A percentile compares a stretch with the other conserved stretches of the same genome.
phyloP scores from a whole-genome alignment of 2,888 invertebrate genomes.

The Ophion ventricosus region DNA sequence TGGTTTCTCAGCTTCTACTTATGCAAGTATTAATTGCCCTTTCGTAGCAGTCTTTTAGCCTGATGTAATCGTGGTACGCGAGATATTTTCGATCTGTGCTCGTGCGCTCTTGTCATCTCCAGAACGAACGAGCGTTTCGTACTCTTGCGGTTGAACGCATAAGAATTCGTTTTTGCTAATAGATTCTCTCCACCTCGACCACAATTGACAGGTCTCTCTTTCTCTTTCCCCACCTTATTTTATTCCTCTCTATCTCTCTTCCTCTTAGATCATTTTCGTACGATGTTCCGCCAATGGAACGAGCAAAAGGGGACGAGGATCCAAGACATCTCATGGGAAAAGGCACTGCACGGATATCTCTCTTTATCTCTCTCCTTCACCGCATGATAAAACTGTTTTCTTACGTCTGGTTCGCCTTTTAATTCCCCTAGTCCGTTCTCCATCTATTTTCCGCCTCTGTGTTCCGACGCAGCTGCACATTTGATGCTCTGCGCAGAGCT shows the following conservation, averaged over 20 bases:
- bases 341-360: conserved; percentile 37
- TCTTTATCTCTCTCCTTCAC: conserved; percentile 38
- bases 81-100: conserved; percentile 11
- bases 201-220: conserved; percentile 35
- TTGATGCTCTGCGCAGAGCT: conserved; percentile 19
- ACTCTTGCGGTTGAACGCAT: conserved; percentile 33
- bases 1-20: background rate
- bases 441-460: conserved; percentile 12
- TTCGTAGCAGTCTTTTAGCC: background rate
- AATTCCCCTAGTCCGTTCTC: conserved; percentile 50
- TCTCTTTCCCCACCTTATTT: background rate
- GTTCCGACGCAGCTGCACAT: conserved; percentile 35
- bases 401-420: conserved; percentile 53
- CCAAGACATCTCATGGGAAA: conserved; percentile 56
- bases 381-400: conserved; percentile 49
- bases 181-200: conserved; percentile 37
- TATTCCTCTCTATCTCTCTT: conserved; percentile 16
- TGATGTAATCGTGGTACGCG: background rate
- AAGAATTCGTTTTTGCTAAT: conserved; percentile 51
- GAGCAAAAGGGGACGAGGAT: conserved; percentile 42
- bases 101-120: conserved; percentile 44
- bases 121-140: conserved; percentile 58
- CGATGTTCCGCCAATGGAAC: conserved; percentile 53
- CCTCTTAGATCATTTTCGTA: conserved; percentile 43
- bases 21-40: background rate